Base-by-base conservation (phyloP, 2,113 vertebrate species). In the Tapirus terrestris region DNA sequence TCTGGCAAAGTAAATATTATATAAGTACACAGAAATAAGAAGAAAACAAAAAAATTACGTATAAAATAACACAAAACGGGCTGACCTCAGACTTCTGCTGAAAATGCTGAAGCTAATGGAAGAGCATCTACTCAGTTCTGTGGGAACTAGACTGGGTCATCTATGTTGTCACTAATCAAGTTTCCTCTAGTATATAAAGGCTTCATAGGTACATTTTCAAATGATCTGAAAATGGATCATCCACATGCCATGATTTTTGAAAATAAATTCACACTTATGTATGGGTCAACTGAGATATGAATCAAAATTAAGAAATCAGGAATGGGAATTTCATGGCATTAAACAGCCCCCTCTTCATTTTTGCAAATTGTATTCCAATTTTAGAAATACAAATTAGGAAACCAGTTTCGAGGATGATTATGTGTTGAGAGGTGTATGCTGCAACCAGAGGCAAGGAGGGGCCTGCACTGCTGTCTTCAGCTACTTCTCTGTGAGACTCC, bases 351-450 rank as follows among this genome's bases (percentile, higher is more conserved):
- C 27, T 72, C 51, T 82, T 90, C 51, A 27, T 31, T 73, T 93
- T 39, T 16, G 6, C 13, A 68, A 43, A 23, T 6, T 76, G 60
- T 18, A 25, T 76, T 36, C 25, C 20, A n/a, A 61, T 77, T 72
- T 77, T 58, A 63, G 63, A 83, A 79, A 87, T 65, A 29, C 75
- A 95, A 58, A 83, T 39, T n/a, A 93, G 18, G 29, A 87, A 93
- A 72, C 11, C 6, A 60, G 18, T 68, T 79, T 39, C 45, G 25
- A 51, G 65, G 48, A 65, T 79, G 29, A 18, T 61, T 68, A 14
- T 76, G 31, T 56, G 36, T 56, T 70, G 43, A 48, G 23, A 36
- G 39, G 16, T 51, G 2, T 25, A 43, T 58, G 21, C 63, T 51
- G 17, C 11, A 20, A 36, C 20, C 14, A 5, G 17, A 48, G 73